Conservation (phyloP, 1,140 invertebrate genomes). For the Lasioglossum baleicum region DNA sequence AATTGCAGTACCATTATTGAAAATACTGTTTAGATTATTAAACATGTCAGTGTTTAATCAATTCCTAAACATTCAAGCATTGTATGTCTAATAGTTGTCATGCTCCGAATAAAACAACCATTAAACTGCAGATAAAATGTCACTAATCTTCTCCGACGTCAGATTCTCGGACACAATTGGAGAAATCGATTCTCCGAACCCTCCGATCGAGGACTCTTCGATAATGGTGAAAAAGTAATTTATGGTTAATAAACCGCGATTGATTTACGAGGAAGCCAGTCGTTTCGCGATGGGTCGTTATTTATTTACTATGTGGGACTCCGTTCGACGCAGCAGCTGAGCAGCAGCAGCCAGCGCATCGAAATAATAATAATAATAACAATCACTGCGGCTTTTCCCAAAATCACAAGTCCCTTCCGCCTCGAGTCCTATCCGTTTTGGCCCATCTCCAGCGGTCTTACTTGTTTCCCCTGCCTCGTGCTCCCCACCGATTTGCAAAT, state of each 20-base stretch:
- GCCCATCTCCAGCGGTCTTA: slow-evolving; percentile 17
- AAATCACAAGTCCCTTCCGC: slow-evolving; percentile 1
- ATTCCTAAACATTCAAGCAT: too few species aligned
- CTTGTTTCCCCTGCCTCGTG: slow-evolving; percentile 1
- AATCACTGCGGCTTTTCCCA: neutral
- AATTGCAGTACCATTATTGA: too few species aligned
- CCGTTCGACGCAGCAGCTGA: neutral
- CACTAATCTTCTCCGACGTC: neutral
- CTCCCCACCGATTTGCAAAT: slow-evolving; percentile 67
- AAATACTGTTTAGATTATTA: too few species aligned
- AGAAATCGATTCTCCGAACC: neutral
- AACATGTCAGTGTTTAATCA: too few species aligned
- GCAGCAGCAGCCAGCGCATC: too few species aligned
- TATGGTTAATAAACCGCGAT: neutral
- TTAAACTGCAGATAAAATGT: neutral
- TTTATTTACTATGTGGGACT: too few species aligned
- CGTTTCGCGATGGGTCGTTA: too few species aligned
- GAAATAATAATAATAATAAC: neutral
- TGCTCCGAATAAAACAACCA: too few species aligned
- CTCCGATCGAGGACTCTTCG: neutral
- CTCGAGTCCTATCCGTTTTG: slow-evolving; percentile 20
- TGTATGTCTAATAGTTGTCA: too few species aligned
- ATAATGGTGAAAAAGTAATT: neutral
- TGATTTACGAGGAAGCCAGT: too few species aligned
- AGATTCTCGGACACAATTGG: too few species aligned